phyloP scores from a whole-genome alignment of 2,888 invertebrate genomes.

The Drosophila meridionalis region DNA sequence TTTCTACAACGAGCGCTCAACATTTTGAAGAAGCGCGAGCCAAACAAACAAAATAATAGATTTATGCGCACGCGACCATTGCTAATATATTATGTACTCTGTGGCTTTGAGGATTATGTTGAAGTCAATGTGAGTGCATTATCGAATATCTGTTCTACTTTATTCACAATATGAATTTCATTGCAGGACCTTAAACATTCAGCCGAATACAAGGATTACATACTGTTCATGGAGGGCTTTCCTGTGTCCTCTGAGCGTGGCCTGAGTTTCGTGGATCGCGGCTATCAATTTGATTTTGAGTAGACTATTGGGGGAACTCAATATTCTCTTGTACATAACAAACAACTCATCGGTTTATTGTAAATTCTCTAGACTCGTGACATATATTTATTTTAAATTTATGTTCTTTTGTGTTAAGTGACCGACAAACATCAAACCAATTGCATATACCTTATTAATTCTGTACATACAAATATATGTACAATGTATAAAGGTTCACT shows the following conservation, averaged over 20 bases:
- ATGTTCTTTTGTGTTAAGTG: conserved; percentile 29
- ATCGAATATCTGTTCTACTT: too few relatives aligned
- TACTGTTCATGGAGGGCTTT: conserved; percentile 69
- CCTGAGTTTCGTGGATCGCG: conserved; percentile 79
- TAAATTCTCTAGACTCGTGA: conserved; percentile 28
- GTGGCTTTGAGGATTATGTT: conserved; percentile 74
- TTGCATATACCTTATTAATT: conserved; percentile 17
- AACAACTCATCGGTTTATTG: conserved; percentile 22
- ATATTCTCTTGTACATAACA: conserved; percentile 40
- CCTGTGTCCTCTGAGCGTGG: conserved; percentile 76
- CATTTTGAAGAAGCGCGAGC: conserved; percentile 55
- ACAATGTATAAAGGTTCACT: conserved; percentile 35
- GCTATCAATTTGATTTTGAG: conserved; percentile 80
- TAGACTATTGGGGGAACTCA: conserved; percentile 24
- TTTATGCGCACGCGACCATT: conserved; percentile 48
- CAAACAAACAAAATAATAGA: conserved; percentile 47
- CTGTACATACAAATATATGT: conserved; percentile 36
- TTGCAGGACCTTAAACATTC: conserved; percentile 68
- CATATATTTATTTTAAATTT: conserved; percentile 29
- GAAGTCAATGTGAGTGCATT: conserved; percentile 56
- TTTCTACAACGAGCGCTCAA: conserved; percentile 62
- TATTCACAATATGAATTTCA: background rate
- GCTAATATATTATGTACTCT: conserved; percentile 68
- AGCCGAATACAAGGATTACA: conserved; percentile 58
- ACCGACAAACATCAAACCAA: conserved; percentile 19